These are phyloP conservation scores for Ferrisia virgata DNA, from an alignment of 2,888 invertebrate genomes.

Conservation along the genomic window DNA sequence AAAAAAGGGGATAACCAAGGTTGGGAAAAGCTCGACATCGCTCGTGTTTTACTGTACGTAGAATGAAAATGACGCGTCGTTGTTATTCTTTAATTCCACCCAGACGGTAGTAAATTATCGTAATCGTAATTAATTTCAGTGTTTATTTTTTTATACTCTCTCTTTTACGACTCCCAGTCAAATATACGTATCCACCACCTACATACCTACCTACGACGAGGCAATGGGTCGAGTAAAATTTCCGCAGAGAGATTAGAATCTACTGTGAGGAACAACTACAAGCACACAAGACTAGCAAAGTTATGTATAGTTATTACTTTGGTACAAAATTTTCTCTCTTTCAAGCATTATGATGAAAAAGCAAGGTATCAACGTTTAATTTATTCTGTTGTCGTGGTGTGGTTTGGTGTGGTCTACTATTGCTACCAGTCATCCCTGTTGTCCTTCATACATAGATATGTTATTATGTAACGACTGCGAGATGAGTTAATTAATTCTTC, in stretches of 20 bases:
- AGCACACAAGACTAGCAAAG: too few species aligned
- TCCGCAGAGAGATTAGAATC: neutral
- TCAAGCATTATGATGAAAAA: neutral
- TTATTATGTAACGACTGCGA: too few species aligned
- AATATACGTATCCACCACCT: too few species aligned
- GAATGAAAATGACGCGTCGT: conserved; percentile 25
- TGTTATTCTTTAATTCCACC: conserved; percentile 27
- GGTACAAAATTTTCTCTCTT: neutral
- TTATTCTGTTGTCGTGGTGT: neutral
- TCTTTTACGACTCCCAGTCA: neutral
- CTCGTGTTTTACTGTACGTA: neutral
- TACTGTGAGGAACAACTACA: neutral
- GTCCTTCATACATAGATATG: too few species aligned
- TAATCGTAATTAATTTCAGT: conserved; percentile 23
- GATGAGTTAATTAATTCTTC: too few species aligned
- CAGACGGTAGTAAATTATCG: conserved; percentile 20
- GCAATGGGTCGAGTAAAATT: neutral
- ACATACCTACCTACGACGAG: too few species aligned
- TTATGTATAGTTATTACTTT: neutral
- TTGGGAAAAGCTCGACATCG: neutral
- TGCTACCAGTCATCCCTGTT: too few species aligned
- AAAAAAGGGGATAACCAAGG: neutral
- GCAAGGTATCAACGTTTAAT: neutral
- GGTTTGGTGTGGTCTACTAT: too few species aligned
- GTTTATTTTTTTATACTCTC: neutral